These are phyloP conservation scores for Eriosoma lanigerum DNA, from an alignment of 1,140 invertebrate genomes.

Conservation along the genomic window DNA sequence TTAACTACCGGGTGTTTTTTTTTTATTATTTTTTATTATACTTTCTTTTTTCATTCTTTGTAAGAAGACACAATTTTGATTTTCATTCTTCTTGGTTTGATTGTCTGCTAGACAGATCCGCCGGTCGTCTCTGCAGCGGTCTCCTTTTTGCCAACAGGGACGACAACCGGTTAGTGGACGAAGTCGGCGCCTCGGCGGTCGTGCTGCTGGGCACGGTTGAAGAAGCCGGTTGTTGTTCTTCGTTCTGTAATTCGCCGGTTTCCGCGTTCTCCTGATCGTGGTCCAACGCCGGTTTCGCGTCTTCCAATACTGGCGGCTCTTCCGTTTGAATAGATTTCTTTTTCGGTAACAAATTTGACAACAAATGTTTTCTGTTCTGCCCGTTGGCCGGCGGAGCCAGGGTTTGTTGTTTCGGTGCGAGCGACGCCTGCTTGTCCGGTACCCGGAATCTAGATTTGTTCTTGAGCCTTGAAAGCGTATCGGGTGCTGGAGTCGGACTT, in stretches of 20 bases:
- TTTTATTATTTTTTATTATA: no score
- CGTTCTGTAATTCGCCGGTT: not conserved
- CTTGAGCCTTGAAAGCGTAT: constrained; percentile 15
- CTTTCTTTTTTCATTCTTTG: no score
- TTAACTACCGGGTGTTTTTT: no score
- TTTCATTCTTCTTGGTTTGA: constrained; percentile 42
- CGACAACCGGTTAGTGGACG: constrained; percentile 32
- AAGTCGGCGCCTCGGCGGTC: constrained; percentile 29
- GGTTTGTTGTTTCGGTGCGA: constrained; percentile 27
- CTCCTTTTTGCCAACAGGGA: constrained; percentile 27
- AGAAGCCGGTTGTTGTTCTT: not conserved
- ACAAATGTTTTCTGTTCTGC: constrained; percentile 24
- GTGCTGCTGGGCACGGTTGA: constrained; percentile 1
- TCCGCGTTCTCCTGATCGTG: constrained; percentile 11
- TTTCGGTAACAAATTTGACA: constrained; percentile 36
- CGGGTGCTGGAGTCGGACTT: constrained; percentile 8
- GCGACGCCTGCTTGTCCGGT: constrained; percentile 14
- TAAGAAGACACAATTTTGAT: constrained; percentile 46
- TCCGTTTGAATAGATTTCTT: constrained; percentile 43
- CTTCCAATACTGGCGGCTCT: constrained; percentile 11
- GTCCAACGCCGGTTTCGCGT: not conserved
- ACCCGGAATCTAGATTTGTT: constrained; percentile 35
- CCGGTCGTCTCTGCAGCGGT: constrained; percentile 26
- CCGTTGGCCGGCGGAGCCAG: not conserved
- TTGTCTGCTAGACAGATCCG: constrained; percentile 12